phyloP scores from a whole-genome alignment of 2,888 invertebrate species.

The Entomobrya proxima region DNA sequence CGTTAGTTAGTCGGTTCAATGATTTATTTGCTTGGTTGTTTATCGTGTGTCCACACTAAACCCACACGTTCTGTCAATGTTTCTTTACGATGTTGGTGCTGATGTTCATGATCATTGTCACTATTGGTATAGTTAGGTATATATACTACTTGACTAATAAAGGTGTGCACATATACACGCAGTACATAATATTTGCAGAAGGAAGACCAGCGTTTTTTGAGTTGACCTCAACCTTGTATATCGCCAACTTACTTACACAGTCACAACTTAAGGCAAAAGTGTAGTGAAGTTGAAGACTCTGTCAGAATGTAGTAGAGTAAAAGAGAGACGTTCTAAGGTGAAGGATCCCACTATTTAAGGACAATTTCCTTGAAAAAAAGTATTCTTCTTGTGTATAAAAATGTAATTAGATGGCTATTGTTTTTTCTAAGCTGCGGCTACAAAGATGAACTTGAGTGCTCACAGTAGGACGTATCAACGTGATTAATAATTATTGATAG shows the following conservation, averaged over 20 bases:
- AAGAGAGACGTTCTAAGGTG: slow-evolving; percentile 66
- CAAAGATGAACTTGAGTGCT: slow-evolving; percentile 5
- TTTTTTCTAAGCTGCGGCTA: not conserved
- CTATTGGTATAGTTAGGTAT: not conserved
- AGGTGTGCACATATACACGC: not conserved
- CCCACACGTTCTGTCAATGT: slow-evolving; percentile 12
- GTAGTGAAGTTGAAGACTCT: too few species aligned
- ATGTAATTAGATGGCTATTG: slow-evolving; percentile 34
- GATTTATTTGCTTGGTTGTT: too few species aligned
- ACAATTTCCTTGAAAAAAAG: slow-evolving; percentile 57
- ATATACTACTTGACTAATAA: too few species aligned
- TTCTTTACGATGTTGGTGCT: not conserved
- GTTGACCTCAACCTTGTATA: slow-evolving; percentile 67
- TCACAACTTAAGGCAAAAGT: too few species aligned
- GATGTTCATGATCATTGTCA: not conserved
- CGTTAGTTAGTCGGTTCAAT: too few species aligned
- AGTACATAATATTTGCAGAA: not conserved
- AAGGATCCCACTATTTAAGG: slow-evolving; percentile 61
- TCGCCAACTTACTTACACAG: slow-evolving; percentile 45
- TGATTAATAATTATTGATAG: too few species aligned
- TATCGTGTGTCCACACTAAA: too few species aligned
- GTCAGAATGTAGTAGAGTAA: slow-evolving; percentile 6
- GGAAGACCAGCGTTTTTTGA: not conserved
- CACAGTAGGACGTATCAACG: not conserved
- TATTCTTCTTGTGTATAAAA: too few species aligned